These are phyloP conservation scores for Thecophora atra DNA, from an alignment of 2,888 invertebrate species.

Conservation along the genomic window DNA sequence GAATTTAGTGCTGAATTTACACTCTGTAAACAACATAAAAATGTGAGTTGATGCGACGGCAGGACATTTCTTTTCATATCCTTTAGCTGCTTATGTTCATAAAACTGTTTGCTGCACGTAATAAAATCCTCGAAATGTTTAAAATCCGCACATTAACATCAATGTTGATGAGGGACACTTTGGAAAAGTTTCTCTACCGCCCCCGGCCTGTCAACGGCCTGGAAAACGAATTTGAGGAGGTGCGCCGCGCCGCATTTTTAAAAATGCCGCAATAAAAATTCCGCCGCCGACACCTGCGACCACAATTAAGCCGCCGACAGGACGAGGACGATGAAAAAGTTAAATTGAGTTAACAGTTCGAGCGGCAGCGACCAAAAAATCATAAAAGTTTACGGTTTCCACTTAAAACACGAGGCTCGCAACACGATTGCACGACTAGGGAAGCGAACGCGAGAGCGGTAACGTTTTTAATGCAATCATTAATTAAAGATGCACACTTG, in stretches of 20 bases:
- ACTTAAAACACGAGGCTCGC: conserved; percentile 18
- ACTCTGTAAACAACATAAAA: conserved; percentile 33
- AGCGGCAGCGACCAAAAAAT: conserved; percentile 5
- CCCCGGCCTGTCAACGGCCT: neutral
- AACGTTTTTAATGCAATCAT: conserved; percentile 26
- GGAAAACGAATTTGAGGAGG: no score
- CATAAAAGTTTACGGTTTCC: conserved; percentile 23
- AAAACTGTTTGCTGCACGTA: conserved; percentile 50
- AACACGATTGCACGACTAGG: neutral
- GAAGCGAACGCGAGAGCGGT: neutral
- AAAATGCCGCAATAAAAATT: conserved; percentile 58
- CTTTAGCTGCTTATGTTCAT: conserved; percentile 45
- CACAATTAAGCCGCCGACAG: conserved; percentile 55
- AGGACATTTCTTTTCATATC: conserved; percentile 17
- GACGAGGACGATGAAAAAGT: neutral
- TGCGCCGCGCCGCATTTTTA: conserved; percentile 41
- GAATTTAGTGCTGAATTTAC: conserved; percentile 28
- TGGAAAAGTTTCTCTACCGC: conserved; percentile 12
- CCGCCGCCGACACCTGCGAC: conserved; percentile 59
- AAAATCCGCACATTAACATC: conserved; percentile 49
- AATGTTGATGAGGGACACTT: conserved; percentile 38
- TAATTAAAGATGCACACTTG: conserved; percentile 23
- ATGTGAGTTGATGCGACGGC: neutral
- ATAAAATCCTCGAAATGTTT: conserved; percentile 60
- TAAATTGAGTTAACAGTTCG: conserved; percentile 20